Conservation (phyloP, 2,113 vertebrate species). For the Antechinus stuartii region DNA sequence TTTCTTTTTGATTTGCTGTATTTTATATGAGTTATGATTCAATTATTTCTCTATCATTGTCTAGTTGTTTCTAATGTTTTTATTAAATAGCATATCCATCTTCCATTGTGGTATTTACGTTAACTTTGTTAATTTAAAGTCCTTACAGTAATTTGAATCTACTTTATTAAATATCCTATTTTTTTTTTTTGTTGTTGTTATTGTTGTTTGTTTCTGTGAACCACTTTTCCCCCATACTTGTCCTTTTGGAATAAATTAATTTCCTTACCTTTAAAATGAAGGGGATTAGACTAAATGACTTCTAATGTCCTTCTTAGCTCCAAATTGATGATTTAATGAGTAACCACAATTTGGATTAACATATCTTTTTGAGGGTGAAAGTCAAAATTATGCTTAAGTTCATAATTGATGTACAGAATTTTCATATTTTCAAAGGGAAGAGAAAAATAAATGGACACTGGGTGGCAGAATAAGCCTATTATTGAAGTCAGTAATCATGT, state of each 20-base stretch:
- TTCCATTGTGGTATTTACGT: too few relatives aligned
- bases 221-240: too few relatives aligned
- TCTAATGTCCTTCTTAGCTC: not conserved
- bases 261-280: not conserved
- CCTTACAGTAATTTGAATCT: too few relatives aligned
- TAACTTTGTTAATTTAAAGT: too few relatives aligned
- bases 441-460: slow-evolving; percentile 57
- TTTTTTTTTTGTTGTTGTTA: too few relatives aligned
- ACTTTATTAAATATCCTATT: too few relatives aligned
- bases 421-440: slow-evolving; percentile 24
- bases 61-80: too few relatives aligned
- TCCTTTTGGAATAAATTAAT: not conserved
- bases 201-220: too few relatives aligned
- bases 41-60: too few relatives aligned
- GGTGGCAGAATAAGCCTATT: slow-evolving; percentile 68
- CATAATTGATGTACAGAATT: not conserved
- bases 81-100: too few relatives aligned
- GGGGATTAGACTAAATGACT: not conserved
- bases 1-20: too few relatives aligned
- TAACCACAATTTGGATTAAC: not conserved
- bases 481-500: not conserved
- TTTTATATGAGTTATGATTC: too few relatives aligned
- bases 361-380: not conserved
- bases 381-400: not conserved
- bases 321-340: not conserved